A percentile compares a stretch with the other conserved stretches of the same genome.
Evolutionary conservation across 2,113 vertebrate genomes (phyloP).

Genomic region (Tetraodon nigroviridis): DNA sequence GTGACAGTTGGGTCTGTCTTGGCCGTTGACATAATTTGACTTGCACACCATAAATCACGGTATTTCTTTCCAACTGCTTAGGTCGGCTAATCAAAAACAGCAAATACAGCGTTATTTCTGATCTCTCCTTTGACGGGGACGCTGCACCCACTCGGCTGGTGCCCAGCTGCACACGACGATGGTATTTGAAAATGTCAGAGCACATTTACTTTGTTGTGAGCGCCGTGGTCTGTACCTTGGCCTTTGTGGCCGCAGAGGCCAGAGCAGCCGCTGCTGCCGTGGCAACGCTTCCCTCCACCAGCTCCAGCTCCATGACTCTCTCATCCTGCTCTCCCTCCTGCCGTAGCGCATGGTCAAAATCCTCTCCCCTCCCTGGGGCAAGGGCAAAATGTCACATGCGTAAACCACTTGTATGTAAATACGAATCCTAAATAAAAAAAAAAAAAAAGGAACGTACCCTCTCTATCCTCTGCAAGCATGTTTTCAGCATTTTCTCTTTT

Average conservation of each 20-base stretch:
- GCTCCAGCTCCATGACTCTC: slow-evolving; percentile 82
- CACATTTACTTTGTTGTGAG: not conserved
- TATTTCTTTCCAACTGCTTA: no score
- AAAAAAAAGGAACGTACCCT: slow-evolving; percentile 31
- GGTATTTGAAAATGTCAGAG: slow-evolving; percentile 8
- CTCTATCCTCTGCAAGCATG: slow-evolving; percentile 54
- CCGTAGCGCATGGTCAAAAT: slow-evolving; percentile 79
- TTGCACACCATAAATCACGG: no score
- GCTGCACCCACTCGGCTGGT: no score
- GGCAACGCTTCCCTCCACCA: slow-evolving; percentile 88
- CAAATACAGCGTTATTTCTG: no score
- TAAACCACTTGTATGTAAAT: not conserved
- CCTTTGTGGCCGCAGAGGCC: slow-evolving; percentile 93
- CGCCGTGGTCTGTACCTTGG: slow-evolving; percentile 80
- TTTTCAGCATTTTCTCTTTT: slow-evolving; percentile 65
- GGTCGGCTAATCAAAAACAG: no score
- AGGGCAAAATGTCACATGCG: not conserved
- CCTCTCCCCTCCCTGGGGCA: slow-evolving; percentile 73
- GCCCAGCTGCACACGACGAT: not conserved
- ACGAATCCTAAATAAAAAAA: not conserved
- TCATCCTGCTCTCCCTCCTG: slow-evolving; percentile 80
- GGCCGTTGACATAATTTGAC: no score
- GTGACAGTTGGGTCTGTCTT: no score
- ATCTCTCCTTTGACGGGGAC: no score
- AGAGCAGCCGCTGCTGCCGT: slow-evolving; percentile 92